Conservation (phyloP, 2,113 vertebrate genomes). For the Petrocephalus microphthalmus region DNA sequence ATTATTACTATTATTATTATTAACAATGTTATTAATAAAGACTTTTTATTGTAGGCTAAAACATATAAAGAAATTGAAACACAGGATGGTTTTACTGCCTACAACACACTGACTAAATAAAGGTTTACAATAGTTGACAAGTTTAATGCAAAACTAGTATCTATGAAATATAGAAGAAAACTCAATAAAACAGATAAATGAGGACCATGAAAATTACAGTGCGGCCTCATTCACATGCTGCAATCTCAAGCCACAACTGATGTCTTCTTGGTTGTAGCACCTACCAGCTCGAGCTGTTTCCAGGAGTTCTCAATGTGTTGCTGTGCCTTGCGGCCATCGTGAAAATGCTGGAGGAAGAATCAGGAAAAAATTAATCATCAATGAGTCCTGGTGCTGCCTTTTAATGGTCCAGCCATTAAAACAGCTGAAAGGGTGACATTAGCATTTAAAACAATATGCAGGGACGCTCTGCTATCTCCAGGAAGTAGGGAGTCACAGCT, state of each 20-base stretch:
- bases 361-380: conserved; percentile 2
- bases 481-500: background rate
- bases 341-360: conserved; percentile 73
- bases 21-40: background rate
- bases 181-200: background rate
- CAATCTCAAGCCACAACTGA: background rate
- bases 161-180: background rate
- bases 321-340: conserved; percentile 92
- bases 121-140: background rate
- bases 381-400: background rate
- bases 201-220: background rate
- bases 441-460: background rate
- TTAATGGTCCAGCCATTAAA: background rate
- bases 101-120: background rate
- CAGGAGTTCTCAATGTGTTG: conserved; percentile 90
- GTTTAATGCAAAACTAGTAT: background rate
- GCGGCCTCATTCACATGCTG: background rate
- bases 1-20: too few relatives aligned
- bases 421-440: background rate
- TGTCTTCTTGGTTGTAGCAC: conserved; percentile 23
- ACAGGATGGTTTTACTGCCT: background rate
- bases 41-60: background rate
- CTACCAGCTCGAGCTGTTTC: conserved; percentile 92
- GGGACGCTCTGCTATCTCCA: background rate
- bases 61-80: background rate